Evolutionary conservation across 1,140 invertebrate species (phyloP), one percentile per base, ranked within the genome.

Genomic region (fruit fly (Drosophila melanogaster)): DNA sequence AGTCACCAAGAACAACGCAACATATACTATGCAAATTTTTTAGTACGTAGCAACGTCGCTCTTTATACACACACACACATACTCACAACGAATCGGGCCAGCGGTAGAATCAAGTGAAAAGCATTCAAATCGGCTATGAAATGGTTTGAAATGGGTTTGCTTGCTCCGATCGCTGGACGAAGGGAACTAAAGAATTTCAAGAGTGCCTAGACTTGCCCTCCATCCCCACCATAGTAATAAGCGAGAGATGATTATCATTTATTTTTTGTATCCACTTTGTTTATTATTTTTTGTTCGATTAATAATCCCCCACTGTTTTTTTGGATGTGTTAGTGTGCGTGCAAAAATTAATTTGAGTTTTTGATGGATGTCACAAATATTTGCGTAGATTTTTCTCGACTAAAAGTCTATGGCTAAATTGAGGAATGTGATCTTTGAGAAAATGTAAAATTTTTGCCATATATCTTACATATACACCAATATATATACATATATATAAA

Each of bases 331-430:
- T 71, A 66, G 73, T 65, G 64, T 77, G 74, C 58, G 72, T 77
- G 79, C 80, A 79, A 83, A 83, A 79, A 81, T 87, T 35, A 69
- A 81, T 80, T 67, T 41, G 49, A 78, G 58, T 78, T 65, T 65
- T 65, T 65, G 24, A 65, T 47, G 61, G 11, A 56, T 53, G 41
- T 71, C 74, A 81, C 81, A 79, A 71, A 77, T 79, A 84, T 91
- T 91, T 91, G 77, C 90, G 74, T 91, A 91, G 90, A 80, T 87
- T 91, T 91, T 91, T 90, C 85, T 85, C 70, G 81, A 26, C 47
- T 83, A 91, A 91, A 91, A 91, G 85, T 86, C 90, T 91, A 90
- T 90, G 55, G 77, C 80, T 91, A 91, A 91, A 90, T 90, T 64
- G 66, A 51, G 57, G n/a, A 77, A 80, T 77, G 81, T 83, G 81